phyloP scores from a whole-genome alignment of 37 sponge, comb jelly and placozoan species.

The Hexactinellida sp. region DNA sequence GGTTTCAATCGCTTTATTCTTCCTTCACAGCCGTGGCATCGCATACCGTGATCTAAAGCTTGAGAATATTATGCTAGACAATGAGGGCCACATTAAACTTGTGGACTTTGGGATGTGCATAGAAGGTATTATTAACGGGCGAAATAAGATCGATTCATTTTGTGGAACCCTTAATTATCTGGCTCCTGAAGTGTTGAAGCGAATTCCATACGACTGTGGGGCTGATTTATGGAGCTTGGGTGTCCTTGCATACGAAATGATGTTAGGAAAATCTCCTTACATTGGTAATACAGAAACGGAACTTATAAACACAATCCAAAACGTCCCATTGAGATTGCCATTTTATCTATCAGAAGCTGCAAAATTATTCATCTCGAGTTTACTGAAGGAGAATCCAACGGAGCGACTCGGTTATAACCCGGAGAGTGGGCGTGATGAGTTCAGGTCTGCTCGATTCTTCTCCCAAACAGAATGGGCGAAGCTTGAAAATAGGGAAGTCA shows the following conservation, averaged over 20 bases:
- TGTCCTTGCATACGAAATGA: not conserved
- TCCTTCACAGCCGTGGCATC: not conserved
- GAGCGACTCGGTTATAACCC: not conserved
- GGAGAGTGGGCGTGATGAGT: not conserved
- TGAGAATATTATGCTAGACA: not conserved
- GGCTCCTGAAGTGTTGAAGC: not conserved
- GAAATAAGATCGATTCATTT: not conserved
- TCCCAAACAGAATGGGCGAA: not conserved
- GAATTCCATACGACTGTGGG: not conserved
- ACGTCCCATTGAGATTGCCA: not conserved
- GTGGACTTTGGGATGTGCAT: not conserved
- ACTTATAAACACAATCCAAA: not conserved
- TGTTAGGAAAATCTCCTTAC: not conserved
- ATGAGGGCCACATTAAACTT: slow-evolving; percentile 2
- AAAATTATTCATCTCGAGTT: not conserved
- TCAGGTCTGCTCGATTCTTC: not conserved
- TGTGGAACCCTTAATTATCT: not conserved
- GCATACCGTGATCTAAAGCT: not conserved
- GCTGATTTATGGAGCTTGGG: slow-evolving; percentile 11
- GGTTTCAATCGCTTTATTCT: not conserved
- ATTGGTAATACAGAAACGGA: not conserved
- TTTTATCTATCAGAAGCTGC: not conserved
- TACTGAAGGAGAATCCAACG: not conserved
- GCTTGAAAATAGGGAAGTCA: not conserved
- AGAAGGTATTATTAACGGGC: not conserved